A percentile compares a stretch with the other conserved stretches of the same genome.
These are phyloP conservation scores for Cyphomyrus discorhynchus DNA, from an alignment of 2,113 vertebrate genomes.

Conservation along the genomic window DNA sequence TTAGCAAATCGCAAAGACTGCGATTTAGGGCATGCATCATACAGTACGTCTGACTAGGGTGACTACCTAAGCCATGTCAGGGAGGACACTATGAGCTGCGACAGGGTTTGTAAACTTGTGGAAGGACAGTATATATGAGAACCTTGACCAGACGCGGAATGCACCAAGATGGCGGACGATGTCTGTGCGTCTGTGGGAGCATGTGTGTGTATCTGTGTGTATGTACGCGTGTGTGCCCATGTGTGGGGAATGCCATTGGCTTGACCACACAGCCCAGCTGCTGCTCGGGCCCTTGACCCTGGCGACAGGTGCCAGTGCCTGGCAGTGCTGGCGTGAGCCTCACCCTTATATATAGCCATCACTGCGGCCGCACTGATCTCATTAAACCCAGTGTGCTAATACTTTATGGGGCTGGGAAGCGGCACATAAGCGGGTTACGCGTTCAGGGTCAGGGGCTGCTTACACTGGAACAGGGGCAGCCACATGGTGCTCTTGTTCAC, in stretches of 20 bases:
- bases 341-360: constrained; percentile 12
- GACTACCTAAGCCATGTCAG: no score
- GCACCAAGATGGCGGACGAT: not conserved
- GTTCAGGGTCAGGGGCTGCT: not conserved
- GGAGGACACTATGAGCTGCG: no score
- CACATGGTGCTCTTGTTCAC: not conserved
- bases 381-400: not conserved
- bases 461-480: not conserved
- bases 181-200: not conserved
- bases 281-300: not conserved
- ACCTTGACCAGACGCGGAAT: no score
- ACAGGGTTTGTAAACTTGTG: no score
- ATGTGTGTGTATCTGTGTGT: not conserved
- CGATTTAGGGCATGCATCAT: no score
- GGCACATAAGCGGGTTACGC: not conserved
- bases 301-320: not conserved
- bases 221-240: not conserved
- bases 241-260: not conserved
- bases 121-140: no score
- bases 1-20: no score
- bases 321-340: not conserved
- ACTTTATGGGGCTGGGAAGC: not conserved
- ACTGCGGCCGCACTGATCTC: not conserved
- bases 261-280: not conserved
- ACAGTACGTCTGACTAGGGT: no score